Evolutionary conservation across 2,797 vertebrate genomes (phyloP).

Genomic region (Lithobates pipiens): DNA sequence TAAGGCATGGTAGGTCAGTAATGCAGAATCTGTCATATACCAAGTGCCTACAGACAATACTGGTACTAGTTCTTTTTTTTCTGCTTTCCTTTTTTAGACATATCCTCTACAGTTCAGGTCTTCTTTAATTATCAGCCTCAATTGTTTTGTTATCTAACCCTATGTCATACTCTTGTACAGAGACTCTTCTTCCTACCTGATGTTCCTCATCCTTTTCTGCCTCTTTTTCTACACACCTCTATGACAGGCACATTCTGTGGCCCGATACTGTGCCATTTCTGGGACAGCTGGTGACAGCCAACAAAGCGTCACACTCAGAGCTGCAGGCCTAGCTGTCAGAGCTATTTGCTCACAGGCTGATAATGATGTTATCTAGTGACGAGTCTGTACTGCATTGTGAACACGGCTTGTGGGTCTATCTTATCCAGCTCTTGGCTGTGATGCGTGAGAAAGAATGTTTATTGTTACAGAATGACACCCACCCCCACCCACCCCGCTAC

Average conservation of each 20-base stretch:
- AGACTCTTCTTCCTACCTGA: no score
- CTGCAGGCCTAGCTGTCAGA: conserved; percentile 22
- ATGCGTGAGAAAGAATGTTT: conserved; percentile 34
- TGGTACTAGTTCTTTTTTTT: no score
- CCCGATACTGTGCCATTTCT: conserved; percentile 1
- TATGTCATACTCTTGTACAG: no score
- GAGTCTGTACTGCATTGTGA: not conserved
- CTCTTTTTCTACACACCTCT: conserved; percentile 20
- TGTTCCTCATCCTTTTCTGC: not conserved
- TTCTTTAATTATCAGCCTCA: no score
- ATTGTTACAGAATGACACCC: not conserved
- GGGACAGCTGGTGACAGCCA: conserved; percentile 31
- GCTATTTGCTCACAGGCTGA: conserved; percentile 43
- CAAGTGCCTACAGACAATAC: no score
- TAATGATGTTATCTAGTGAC: conserved; percentile 20
- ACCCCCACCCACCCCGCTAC: not conserved
- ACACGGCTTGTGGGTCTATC: not conserved
- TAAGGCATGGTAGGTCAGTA: no score
- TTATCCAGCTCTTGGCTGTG: conserved; percentile 1
- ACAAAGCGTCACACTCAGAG: conserved; percentile 18
- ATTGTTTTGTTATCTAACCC: no score
- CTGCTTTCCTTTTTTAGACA: no score
- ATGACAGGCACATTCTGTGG: not conserved
- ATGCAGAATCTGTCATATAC: no score
- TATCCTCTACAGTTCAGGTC: no score